Evolutionary conservation across 37 sponge, comb jelly and placozoan genomes (phyloP).

Genomic region (Diacarnus erythraeanus): DNA sequence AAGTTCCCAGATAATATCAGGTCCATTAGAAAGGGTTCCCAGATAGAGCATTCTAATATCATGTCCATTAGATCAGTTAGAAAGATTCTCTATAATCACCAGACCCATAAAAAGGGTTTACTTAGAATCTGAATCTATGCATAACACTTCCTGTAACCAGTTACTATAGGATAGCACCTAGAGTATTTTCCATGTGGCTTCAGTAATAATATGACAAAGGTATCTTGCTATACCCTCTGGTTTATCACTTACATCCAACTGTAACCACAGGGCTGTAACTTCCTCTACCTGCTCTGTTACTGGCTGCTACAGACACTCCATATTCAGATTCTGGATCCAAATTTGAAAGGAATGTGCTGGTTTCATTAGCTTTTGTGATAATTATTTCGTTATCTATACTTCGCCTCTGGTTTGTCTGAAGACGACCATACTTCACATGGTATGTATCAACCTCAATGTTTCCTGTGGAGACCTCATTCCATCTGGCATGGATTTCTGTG

Average conservation of each 20-base stretch:
- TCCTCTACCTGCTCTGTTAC: conserved; percentile 14
- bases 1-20: too few species aligned
- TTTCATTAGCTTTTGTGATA: neutral
- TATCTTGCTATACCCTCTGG: too few species aligned
- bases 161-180: too few species aligned
- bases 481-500: conserved; percentile 12
- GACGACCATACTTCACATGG: neutral
- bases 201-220: too few species aligned
- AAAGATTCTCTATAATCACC: too few species aligned
- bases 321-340: conserved; percentile 8
- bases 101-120: too few species aligned
- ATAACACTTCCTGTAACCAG: too few species aligned
- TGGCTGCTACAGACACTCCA: conserved; percentile 34
- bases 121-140: too few species aligned
- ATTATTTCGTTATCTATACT: neutral
- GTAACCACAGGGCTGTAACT: neutral
- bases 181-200: too few species aligned
- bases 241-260: conserved; percentile 21
- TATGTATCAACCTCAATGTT: neutral
- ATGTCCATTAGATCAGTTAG: too few species aligned
- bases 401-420: neutral
- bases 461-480: neutral
- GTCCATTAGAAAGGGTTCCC: too few species aligned
- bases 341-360: neutral
- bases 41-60: too few species aligned